Conservation (phyloP, 1,140 invertebrate genomes). For the Bombus turneri region DNA sequence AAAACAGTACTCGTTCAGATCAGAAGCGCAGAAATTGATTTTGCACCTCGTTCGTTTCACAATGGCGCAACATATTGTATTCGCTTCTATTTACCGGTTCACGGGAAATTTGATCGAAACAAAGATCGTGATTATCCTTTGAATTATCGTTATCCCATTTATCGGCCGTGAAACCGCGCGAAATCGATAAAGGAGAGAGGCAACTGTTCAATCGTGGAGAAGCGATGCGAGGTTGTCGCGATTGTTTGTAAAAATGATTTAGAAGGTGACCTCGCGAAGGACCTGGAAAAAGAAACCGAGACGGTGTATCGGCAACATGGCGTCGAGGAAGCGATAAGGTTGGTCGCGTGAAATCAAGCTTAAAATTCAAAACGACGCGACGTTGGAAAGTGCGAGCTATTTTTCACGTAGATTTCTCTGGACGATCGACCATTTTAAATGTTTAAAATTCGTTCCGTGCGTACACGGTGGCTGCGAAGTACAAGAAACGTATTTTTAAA, state of each 20-base stretch:
- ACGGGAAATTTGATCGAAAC: not conserved
- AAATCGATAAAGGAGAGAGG: not conserved
- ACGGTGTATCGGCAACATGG: not conserved
- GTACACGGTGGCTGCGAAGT: too few relatives aligned
- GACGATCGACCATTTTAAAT: not conserved
- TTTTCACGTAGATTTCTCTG: not conserved
- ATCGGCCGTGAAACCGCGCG: not conserved
- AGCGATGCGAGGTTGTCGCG: slow-evolving; percentile 24
- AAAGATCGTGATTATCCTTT: slow-evolving; percentile 19
- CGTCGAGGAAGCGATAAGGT: not conserved
- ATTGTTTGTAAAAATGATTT: slow-evolving; percentile 44
- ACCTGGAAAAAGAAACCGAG: not conserved
- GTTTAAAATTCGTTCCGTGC: not conserved
- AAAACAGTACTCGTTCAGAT: not conserved
- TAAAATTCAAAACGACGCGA: not conserved
- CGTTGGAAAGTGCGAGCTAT: not conserved
- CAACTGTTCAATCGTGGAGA: not conserved
- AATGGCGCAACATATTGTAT: too few relatives aligned
- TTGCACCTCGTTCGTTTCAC: not conserved
- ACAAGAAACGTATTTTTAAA: too few relatives aligned
- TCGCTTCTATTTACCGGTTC: not conserved
- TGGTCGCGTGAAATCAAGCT: not conserved
- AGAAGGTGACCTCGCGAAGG: not conserved
- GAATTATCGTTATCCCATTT: not conserved
- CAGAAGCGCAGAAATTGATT: not conserved